Percentiles rank a stretch among this genome's conserved stretches.
Conservation (phyloP, 2,888 invertebrate genomes). For the Drosophila nigricruria region DNA sequence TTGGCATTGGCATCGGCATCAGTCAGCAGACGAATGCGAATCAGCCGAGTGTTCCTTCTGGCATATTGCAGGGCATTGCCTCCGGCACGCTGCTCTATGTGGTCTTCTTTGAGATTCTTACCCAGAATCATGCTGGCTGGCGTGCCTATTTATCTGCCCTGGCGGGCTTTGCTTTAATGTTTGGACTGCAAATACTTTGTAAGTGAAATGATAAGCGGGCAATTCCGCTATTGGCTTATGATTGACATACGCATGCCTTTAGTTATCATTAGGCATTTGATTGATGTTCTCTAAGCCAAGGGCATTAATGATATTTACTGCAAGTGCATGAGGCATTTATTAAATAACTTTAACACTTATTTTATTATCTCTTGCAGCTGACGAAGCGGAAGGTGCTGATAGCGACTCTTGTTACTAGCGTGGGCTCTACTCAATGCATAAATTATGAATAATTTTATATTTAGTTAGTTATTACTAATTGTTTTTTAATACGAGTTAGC, state of each 20-base stretch:
- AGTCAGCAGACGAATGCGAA: slow-evolving; percentile 88
- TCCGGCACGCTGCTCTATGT: slow-evolving; percentile 97
- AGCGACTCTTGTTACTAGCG: slow-evolving; percentile 48
- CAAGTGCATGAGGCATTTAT: slow-evolving; percentile 11
- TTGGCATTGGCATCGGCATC: slow-evolving; percentile 92
- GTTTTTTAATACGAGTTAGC: not conserved
- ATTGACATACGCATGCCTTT: slow-evolving; percentile 32
- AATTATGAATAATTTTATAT: not conserved
- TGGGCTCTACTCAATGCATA: not conserved
- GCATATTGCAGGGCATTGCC: slow-evolving; percentile 89
- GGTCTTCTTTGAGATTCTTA: slow-evolving; percentile 97
- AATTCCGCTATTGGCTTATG: slow-evolving; percentile 12
- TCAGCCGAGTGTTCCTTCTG: slow-evolving; percentile 88
- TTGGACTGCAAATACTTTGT: slow-evolving; percentile 87
- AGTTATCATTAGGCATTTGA: slow-evolving; percentile 21
- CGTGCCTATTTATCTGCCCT: slow-evolving; percentile 89
- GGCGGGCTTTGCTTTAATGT: slow-evolving; percentile 90
- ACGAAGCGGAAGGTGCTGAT: slow-evolving; percentile 72
- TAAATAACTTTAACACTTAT: slow-evolving; percentile 9
- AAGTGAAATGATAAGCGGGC: slow-evolving; percentile 53
- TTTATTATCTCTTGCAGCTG: slow-evolving; percentile 45
- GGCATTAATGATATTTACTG: slow-evolving; percentile 4
- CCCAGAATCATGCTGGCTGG: slow-evolving; percentile 87
- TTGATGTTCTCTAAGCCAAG: slow-evolving; percentile 29
- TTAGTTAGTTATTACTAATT: slow-evolving; percentile 9